Evolutionary conservation across 2,888 invertebrate species (phyloP).

Genomic region (Horisme vitalbata): DNA sequence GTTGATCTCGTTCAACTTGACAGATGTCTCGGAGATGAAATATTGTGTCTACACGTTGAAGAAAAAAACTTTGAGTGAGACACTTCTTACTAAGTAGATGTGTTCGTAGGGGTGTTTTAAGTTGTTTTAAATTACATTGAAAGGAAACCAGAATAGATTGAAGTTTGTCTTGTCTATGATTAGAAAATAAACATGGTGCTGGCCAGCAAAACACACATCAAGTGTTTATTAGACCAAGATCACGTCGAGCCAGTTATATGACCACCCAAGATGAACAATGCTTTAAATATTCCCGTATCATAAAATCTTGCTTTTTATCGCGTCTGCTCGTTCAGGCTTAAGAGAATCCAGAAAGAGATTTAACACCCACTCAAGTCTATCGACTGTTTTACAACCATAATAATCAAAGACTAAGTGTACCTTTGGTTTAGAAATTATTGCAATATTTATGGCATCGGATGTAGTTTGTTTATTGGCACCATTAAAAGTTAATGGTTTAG

Average conservation of each 20-base stretch:
- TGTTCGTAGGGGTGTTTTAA: conserved; percentile 31
- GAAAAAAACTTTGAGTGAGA: conserved; percentile 25
- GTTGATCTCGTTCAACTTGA: conserved; percentile 67
- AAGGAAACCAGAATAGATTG: conserved; percentile 39
- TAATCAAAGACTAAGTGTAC: conserved; percentile 56
- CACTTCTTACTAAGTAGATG: conserved; percentile 25
- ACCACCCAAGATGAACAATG: conserved; percentile 80
- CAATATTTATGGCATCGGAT: conserved; percentile 45
- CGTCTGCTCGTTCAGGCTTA: conserved; percentile 55
- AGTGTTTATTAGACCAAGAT: conserved; percentile 71
- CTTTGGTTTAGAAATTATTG: conserved; percentile 53
- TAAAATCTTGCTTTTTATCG: conserved; percentile 79
- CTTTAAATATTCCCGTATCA: conserved; percentile 69
- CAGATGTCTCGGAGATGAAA: conserved; percentile 71
- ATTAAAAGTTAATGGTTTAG: conserved; percentile 37
- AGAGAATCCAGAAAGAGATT: conserved; percentile 65
- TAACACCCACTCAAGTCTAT: conserved; percentile 67
- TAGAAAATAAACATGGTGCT: conserved; percentile 66
- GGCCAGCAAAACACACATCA: conserved; percentile 62
- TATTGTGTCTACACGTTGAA: conserved; percentile 31
- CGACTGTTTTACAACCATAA: conserved; percentile 55
- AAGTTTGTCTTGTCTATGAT: conserved; percentile 48
- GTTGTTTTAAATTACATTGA: conserved; percentile 29
- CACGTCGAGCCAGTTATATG: conserved; percentile 58
- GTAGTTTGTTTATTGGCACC: conserved; percentile 40